These are phyloP conservation scores for Cliona cf. orientalis DNA, from an alignment of 37 sponge, comb jelly and placozoan genomes.

Conservation along the genomic window DNA sequence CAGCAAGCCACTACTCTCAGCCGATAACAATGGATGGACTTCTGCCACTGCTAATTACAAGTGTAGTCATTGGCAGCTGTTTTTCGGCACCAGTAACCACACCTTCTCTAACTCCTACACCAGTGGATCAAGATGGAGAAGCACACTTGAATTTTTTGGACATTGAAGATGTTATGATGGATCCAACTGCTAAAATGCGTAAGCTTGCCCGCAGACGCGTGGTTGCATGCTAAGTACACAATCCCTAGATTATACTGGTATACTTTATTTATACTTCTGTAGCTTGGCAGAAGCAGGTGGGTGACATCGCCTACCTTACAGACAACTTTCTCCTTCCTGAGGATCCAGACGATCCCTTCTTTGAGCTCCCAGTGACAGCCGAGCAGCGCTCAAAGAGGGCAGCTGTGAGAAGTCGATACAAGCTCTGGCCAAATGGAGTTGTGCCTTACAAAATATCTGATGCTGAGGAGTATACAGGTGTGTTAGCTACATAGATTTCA, in stretches of 20 bases:
- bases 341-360: not conserved
- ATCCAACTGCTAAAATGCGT: not conserved
- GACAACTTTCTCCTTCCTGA: not conserved
- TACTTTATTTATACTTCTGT: too few relatives aligned
- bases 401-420: slow-evolving; percentile 13
- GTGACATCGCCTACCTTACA: slow-evolving; percentile 16
- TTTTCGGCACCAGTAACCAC: not conserved
- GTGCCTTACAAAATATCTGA: slow-evolving; percentile 36
- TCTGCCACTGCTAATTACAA: too few relatives aligned
- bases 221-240: too few relatives aligned
- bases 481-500: not conserved
- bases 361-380: not conserved
- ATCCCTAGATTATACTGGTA: too few relatives aligned
- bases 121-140: not conserved
- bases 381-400: slow-evolving; percentile 27
- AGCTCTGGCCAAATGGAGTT: slow-evolving; percentile 67
- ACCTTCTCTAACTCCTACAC: not conserved
- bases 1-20: too few relatives aligned
- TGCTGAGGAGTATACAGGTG: not conserved
- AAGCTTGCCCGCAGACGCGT: too few relatives aligned
- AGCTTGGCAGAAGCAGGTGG: not conserved
- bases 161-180: not conserved
- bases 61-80: too few relatives aligned
- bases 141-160: not conserved
- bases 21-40: too few relatives aligned